phyloP scores from a whole-genome alignment of 1,140 invertebrate genomes.

The Pectinophora gossypiella region DNA sequence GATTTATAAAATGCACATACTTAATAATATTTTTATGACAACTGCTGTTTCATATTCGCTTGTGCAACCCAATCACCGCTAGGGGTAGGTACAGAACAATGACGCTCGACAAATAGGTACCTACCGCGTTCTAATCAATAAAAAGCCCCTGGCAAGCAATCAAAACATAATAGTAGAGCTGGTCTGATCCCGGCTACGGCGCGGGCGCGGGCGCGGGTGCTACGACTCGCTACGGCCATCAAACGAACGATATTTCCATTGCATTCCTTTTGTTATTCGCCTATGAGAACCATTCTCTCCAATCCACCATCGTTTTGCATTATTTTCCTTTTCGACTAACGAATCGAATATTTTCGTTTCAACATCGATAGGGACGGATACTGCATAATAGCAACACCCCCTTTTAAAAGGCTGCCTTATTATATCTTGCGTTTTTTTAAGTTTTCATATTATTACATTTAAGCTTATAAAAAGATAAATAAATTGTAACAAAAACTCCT shows the following conservation, averaged over 20 bases:
- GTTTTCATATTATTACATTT: neutral
- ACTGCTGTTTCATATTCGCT: too few species aligned
- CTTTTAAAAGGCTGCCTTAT: neutral
- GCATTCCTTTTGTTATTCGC: constrained; percentile 62
- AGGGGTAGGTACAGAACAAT: too few species aligned
- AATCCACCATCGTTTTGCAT: constrained; percentile 50
- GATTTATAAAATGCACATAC: too few species aligned
- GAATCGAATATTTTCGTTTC: constrained; percentile 60
- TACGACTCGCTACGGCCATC: constrained; percentile 40
- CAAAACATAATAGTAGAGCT: constrained; percentile 41
- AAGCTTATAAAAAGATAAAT: neutral
- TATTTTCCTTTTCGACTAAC: constrained; percentile 61
- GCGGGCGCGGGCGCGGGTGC: constrained; percentile 9
- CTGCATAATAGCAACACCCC: constrained; percentile 15
- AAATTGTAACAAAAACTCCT: too few species aligned
- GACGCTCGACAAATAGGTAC: too few species aligned
- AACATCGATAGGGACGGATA: constrained; percentile 39
- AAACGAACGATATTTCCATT: constrained; percentile 61
- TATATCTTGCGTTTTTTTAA: neutral
- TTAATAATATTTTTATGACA: too few species aligned
- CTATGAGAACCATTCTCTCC: constrained; percentile 60
- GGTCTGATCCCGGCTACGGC: too few species aligned
- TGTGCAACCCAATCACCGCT: too few species aligned
- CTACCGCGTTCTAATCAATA: constrained; percentile 32
- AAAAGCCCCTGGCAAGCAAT: constrained; percentile 37